Conservation (phyloP, 2,888 invertebrate genomes). For the Rugalucina vietnamica region DNA sequence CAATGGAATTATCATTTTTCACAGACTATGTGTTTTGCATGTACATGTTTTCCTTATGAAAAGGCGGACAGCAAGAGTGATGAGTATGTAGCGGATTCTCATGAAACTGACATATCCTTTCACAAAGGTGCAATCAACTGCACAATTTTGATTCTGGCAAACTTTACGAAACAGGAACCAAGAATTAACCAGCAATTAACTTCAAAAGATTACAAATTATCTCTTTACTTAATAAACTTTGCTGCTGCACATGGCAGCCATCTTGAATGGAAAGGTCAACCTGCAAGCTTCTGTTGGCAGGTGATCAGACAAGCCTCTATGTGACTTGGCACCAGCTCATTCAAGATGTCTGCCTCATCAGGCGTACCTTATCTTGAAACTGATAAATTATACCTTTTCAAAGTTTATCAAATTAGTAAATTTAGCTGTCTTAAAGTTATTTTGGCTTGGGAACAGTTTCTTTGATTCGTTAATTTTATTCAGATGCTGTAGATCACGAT, state of each 20-base stretch:
- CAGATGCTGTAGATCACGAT: not conserved
- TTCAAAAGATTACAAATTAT: no score
- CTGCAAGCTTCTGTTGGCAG: not conserved
- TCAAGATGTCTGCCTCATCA: not conserved
- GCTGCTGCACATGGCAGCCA: not conserved
- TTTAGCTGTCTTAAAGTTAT: slow-evolving; percentile 1
- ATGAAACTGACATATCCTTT: no score
- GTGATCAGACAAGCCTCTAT: not conserved
- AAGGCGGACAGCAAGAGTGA: no score
- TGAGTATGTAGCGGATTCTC: no score
- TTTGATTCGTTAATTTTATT: not conserved
- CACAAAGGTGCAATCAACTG: no score
- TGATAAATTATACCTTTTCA: slow-evolving; percentile 1
- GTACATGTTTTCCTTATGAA: no score
- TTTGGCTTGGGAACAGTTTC: not conserved
- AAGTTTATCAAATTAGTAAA: slow-evolving; percentile 16
- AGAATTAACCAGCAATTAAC: no score
- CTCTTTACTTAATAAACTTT: no score
- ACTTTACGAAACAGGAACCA: no score
- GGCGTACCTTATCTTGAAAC: not conserved
- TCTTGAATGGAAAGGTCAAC: slow-evolving; percentile 1
- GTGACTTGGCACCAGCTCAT: not conserved
- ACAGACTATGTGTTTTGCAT: no score
- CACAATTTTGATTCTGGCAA: no score
- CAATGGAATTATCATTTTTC: no score